Evolutionary conservation across 2,797 vertebrate genomes (phyloP).

Genomic region (Lepus townsendii): DNA sequence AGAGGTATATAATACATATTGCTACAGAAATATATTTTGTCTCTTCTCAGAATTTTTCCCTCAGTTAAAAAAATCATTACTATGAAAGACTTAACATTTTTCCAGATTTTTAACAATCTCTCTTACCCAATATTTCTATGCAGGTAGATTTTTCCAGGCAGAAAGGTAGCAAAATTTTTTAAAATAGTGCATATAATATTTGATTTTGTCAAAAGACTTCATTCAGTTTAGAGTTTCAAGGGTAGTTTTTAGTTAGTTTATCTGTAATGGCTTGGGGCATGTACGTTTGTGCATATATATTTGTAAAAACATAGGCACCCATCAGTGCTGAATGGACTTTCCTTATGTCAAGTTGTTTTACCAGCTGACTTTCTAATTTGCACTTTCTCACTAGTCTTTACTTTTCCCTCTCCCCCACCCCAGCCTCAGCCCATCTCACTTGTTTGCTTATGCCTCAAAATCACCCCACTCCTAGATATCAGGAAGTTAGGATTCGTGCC

Average conservation of each 20-base stretch:
- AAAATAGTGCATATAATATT: neutral
- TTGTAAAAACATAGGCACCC: neutral
- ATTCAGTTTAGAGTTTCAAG: conserved; percentile 15
- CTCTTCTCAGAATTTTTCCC: conserved; percentile 5
- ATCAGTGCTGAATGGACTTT: neutral
- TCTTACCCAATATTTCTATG: neutral
- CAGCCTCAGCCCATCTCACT: neutral
- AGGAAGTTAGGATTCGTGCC: neutral
- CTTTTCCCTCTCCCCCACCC: neutral
- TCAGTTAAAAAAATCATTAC: neutral
- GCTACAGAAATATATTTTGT: neutral
- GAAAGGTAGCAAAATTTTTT: neutral
- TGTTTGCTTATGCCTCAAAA: neutral
- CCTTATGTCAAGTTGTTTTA: neutral
- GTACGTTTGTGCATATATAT: neutral
- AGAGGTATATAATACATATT: neutral
- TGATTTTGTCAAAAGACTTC: conserved; percentile 14
- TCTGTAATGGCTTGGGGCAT: neutral
- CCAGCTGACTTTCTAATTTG: neutral
- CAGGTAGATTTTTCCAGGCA: neutral
- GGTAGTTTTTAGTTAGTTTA: neutral
- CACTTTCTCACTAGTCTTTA: conserved; percentile 1
- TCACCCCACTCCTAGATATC: neutral
- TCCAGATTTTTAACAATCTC: neutral
- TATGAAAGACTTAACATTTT: neutral